Conservation (phyloP, 37 sponge, comb jelly and placozoan species). For the Corticium candelabrum region DNA sequence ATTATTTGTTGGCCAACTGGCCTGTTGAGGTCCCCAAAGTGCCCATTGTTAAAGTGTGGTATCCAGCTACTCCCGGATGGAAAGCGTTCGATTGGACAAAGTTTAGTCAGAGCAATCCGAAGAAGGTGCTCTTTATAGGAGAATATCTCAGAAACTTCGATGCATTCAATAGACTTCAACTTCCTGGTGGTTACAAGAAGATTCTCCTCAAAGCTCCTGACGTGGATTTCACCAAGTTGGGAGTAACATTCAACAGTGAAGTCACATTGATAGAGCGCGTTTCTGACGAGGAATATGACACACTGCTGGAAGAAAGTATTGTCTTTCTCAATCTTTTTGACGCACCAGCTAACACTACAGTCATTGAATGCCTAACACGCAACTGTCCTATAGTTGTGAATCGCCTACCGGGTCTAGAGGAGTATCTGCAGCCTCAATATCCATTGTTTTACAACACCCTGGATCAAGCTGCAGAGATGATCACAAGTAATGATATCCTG, state of each 20-base stretch:
- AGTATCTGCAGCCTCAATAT: constrained; percentile 36
- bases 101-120: constrained; percentile 32
- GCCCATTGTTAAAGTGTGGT: constrained; percentile 17
- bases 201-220: constrained; percentile 26
- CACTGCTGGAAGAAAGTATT: constrained; percentile 31
- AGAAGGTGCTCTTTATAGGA: constrained; percentile 37
- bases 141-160: constrained; percentile 33
- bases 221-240: constrained; percentile 27
- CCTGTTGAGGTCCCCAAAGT: neutral
- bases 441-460: constrained; percentile 44
- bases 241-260: constrained; percentile 2
- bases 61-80: constrained; percentile 29
- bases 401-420: constrained; percentile 40
- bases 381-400: constrained; percentile 43
- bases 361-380: constrained; percentile 33
- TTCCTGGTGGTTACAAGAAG: constrained; percentile 23
- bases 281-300: constrained; percentile 36
- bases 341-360: constrained; percentile 36
- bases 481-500: constrained; percentile 20
- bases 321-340: constrained; percentile 45
- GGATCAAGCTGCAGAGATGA: constrained; percentile 26
- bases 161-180: constrained; percentile 27
- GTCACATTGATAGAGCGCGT: constrained; percentile 24
- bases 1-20: constrained; percentile 20
- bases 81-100: constrained; percentile 16